Evolutionary conservation across 1,140 invertebrate genomes (phyloP), one percentile per base, ranked within the genome.

Genomic region (Bombus polaris): DNA sequence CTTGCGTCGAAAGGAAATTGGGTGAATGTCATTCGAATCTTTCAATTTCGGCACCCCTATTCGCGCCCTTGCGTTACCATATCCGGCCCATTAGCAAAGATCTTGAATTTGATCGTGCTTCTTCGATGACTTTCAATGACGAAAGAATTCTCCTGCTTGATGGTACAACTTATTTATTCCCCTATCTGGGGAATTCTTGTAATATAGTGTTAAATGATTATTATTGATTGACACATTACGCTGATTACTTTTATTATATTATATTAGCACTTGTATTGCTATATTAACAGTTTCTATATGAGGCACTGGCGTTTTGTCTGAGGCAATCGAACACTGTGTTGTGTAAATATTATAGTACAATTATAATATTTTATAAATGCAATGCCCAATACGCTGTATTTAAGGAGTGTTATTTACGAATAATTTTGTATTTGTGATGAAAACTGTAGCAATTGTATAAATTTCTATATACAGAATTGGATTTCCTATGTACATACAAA

Each of bases 1-100:
- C 91, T 94, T 91, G 83, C 83, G 89, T 84, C 86, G 88, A 88
- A 89, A 94, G 94, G 94, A 94, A 95, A 95, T 95, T 95, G 94
- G 85, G 92, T 91, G 89, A 93, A 93, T 93, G 90, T 84, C 86
- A 83, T 92, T 90, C 90, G 83, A 93, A 89, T 94, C 94, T 94
- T 95, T 94, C 94, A 93, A 94, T 94, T 91, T 94, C 81, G 85
- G 85, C 77, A 91, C 92, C 93, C 93, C 94, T 87, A 88, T 87
- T 77, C 78, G 66, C 76, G 59, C 72, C 80, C 89, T 79, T 88
- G 39, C 73, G 81, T 71, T 71, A 62, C 77, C 68, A 75, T 86
- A 77, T 89, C 84, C 86, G 84, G 87, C 66, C 66, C 53, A 57
- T 81, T 88, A 73, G 65, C 42, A 76, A 57, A 62, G 73, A 70